A percentile compares a stretch with the other conserved stretches of the same genome.
Conservation (phyloP, 92 coral and sea anemone genomes). For the Palythoa heliodiscus region DNA sequence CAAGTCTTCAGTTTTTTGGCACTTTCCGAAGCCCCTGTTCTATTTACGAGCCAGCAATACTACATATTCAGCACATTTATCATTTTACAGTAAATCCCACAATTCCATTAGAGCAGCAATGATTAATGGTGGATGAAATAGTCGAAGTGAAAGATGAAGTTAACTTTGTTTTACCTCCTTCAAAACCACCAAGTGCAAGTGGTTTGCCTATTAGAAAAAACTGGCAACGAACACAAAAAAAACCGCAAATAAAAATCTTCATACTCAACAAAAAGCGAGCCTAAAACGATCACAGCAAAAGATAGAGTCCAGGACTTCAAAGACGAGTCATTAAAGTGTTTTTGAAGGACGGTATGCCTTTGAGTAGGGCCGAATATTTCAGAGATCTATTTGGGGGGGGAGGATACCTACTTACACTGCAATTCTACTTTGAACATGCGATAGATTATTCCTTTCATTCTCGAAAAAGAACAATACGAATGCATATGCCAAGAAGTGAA, state of each 20-base stretch:
- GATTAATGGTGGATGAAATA: too few species aligned
- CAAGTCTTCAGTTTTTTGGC: too few species aligned
- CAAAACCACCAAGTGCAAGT: background rate
- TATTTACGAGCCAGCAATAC: too few species aligned
- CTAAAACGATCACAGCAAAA: slow-evolving; percentile 17
- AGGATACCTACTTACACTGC: slow-evolving; percentile 27
- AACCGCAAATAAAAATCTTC: slow-evolving; percentile 29
- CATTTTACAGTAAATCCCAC: too few species aligned
- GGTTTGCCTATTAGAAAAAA: too few species aligned
- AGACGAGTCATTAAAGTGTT: slow-evolving; percentile 37
- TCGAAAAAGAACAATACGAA: background rate
- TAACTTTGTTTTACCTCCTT: too few species aligned
- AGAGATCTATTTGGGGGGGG: slow-evolving; percentile 45
- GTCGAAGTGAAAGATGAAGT: too few species aligned
- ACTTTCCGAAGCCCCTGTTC: too few species aligned
- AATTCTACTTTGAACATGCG: background rate
- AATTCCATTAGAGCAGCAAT: too few species aligned
- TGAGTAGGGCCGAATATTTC: slow-evolving; percentile 38
- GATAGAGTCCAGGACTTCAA: slow-evolving; percentile 8
- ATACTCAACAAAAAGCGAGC: slow-evolving; percentile 25
- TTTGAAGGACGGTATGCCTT: slow-evolving; percentile 56
- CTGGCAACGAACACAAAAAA: slow-evolving; percentile 26
- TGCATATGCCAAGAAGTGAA: background rate
- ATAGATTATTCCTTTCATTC: background rate
- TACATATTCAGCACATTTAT: too few species aligned